phyloP scores from a whole-genome alignment of 2,113 vertebrate species.

The Helogale parvula region DNA sequence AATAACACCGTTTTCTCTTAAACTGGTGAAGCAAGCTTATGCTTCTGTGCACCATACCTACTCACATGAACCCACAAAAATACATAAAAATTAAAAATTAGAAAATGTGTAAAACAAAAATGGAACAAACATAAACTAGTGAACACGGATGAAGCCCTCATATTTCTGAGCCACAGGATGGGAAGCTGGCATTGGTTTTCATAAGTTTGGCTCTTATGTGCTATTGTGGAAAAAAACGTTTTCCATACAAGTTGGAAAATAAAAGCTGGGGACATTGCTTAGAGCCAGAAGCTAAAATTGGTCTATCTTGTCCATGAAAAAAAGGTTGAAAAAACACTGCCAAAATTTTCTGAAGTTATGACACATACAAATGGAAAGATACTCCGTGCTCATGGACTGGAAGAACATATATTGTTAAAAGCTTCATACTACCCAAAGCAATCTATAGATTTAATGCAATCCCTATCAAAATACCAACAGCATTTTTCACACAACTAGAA shows the following conservation, averaged over 20 bases:
- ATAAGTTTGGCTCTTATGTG: background rate
- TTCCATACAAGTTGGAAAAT: constrained; percentile 17
- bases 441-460: background rate
- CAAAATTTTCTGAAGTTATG: constrained; percentile 10
- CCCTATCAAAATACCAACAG: background rate
- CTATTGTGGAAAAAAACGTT: background rate
- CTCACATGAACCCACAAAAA: background rate
- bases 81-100: background rate
- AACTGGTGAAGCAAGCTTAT: background rate
- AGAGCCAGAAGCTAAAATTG: background rate
- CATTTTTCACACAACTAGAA: background rate
- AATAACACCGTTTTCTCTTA: constrained; percentile 35
- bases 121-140: background rate
- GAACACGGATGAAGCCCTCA: background rate
- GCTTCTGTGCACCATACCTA: background rate
- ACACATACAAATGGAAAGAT: background rate
- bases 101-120: background rate
- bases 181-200: background rate
- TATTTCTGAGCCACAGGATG: background rate
- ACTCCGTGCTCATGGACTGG: background rate
- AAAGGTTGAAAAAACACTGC: background rate
- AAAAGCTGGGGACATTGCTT: background rate
- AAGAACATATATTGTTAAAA: background rate
- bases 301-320: background rate
- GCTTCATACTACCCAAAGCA: background rate